phyloP scores from a whole-genome alignment of 2,113 vertebrate genomes.

The Scopus umbretta region DNA sequence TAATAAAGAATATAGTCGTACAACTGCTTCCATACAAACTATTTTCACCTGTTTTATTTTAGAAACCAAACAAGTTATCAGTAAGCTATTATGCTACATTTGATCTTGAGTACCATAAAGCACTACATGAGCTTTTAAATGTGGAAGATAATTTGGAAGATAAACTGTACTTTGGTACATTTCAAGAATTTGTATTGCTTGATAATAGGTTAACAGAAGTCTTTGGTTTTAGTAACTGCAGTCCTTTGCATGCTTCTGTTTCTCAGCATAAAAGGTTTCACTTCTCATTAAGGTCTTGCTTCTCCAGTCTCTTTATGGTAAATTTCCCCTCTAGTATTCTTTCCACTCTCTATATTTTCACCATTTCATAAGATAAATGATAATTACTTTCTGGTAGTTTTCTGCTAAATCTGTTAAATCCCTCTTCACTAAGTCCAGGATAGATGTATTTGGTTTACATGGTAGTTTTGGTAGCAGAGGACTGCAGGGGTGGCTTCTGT shows the following conservation, averaged over 20 bases:
- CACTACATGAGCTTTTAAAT: background rate
- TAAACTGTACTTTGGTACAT: background rate
- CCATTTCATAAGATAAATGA: background rate
- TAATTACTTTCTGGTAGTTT: background rate
- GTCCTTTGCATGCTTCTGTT: background rate
- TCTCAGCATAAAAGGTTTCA: background rate
- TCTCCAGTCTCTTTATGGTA: background rate
- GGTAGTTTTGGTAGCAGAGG: background rate
- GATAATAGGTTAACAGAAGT: background rate
- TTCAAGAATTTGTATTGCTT: background rate
- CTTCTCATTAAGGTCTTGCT: background rate
- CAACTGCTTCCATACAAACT: background rate
- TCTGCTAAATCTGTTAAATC: background rate
- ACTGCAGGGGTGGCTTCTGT: background rate
- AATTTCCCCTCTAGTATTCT: background rate
- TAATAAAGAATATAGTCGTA: background rate
- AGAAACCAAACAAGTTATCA: background rate
- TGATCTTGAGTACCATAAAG: background rate
- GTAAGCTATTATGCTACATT: background rate
- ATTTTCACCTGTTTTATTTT: background rate
- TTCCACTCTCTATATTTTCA: background rate
- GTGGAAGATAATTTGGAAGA: background rate
- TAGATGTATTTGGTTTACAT: background rate
- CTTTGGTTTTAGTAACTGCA: background rate
- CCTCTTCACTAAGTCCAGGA: background rate